Base-by-base conservation (phyloP, 2,113 vertebrate genomes). In the Origma solitaria region DNA sequence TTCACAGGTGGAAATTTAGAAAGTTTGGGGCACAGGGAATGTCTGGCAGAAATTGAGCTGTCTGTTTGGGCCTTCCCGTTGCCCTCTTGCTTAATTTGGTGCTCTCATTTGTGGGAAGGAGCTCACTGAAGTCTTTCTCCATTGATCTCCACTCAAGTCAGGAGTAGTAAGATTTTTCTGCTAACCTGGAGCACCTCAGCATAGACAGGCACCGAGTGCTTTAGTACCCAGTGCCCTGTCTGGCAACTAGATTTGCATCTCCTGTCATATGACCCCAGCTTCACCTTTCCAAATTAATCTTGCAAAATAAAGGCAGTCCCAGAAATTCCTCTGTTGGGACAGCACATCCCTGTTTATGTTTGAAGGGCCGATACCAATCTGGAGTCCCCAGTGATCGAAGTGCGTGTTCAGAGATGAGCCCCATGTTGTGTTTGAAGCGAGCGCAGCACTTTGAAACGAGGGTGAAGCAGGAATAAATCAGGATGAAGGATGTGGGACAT, bases 401-500 rank as follows among this genome's bases (percentile, higher is more conserved):
- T 73, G 54, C 60, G 6, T 2, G 1, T 87, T 91, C 75, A 75
- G 58, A 61, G 86, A 92, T 78, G 94, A 92, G 57, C 78, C 66
- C 79, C 4, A 5, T n/a, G 92, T 71, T 84, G 57, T 40, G 64
- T 83, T 95, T 87, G 83, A 93, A 87, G 49, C 47, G 30, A 77
- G 66, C 0, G 0, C 65, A 82, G 82, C 56, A 31, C 85, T 90
- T 91, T 60, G 87, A 92, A 92, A 89, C 1, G 2, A 88, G 78
- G 47, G n/a, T 71, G 80, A 89, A 80, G 77, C 64, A 61, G 61
- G 54, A 92, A 75, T 90, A 96, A 95, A 92, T 95, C 93, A 96
- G 81, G 49, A 73, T 92, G 92, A 92, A 83, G 80, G 71, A 91
- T 92, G 70, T 71, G 35, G 69, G 68, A 31, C 60, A 86, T 76